Base-by-base conservation (phyloP, 1,140 invertebrate species). In the Drosophila sp. region DNA sequence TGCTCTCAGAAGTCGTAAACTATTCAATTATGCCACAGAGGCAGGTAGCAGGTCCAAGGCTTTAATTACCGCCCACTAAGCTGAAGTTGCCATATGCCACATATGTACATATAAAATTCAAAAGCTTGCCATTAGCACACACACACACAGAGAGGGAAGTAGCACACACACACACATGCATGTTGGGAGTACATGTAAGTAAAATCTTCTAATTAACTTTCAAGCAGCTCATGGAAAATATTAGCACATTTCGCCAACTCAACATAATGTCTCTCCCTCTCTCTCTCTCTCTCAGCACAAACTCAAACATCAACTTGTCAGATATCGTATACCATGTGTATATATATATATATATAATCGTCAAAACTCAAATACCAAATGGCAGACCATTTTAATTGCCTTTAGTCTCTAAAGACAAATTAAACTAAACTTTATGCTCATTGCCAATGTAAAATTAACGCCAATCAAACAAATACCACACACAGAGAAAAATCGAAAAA, bases 191-290 rank as follows among this genome's bases (percentile, higher is more conserved):
- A 3, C 29, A 32, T 62, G 33, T 2, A 54, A 40, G 54, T 50
- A 66, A 60, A 76, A 81, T 78, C 70, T 86, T 81, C 60, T 81
- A 81, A 85, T 85, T 81, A 85, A 80, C 78, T 85, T 86, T 85
- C 30, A 72, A 86, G 82, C 74, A 65, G 78, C 65, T n/a, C 67
- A 62, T 64, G 57, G 64, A 70, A 71, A 72, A 86, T 81, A 78
- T 85, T 81, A 76, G 75, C 68, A 72, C 60, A 60, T 66, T 81
- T 66, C 58, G 70, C 69, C 38, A 44, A 58, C 66, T 72, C 67
- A 57, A n/a, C 57, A 50, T 41, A 27, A 50, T 44, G 8, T 29
- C 40, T 23, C 55, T 57, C 40, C 54, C 1, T 3, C 3, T n/a
- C 10, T 10, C 35, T 10, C 10, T 38, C 10, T 8, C 30, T 30